Evolutionary conservation across 2,888 invertebrate genomes (phyloP).

Genomic region (Linnaemya vulpina): DNA sequence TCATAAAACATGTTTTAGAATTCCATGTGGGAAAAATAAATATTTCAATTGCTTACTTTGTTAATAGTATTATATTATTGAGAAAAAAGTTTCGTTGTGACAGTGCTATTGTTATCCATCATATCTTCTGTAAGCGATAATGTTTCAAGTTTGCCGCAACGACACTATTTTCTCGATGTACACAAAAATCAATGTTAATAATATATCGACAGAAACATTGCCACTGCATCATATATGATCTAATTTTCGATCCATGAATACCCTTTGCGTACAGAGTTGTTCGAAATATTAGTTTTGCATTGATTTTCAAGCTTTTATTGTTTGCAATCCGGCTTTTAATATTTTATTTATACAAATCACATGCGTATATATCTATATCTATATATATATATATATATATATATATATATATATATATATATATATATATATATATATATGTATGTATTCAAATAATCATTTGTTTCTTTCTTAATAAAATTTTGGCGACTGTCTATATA

Average conservation of each 20-base stretch:
- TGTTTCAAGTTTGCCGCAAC: neutral
- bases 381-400: too few species aligned
- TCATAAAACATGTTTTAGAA: slow-evolving; percentile 45
- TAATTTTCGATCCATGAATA: neutral
- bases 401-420: too few species aligned
- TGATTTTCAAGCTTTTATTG: slow-evolving; percentile 61
- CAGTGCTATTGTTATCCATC: neutral
- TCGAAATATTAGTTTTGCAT: slow-evolving; percentile 36
- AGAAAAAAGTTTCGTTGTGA: slow-evolving; percentile 9
- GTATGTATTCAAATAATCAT: slow-evolving; percentile 67
- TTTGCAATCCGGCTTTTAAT: too few species aligned
- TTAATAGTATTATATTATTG: slow-evolving; percentile 24
- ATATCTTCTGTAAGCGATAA: neutral
- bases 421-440: neutral
- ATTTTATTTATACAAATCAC: too few species aligned
- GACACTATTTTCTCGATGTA: slow-evolving; percentile 3
- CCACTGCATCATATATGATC: neutral
- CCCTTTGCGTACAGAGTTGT: neutral
- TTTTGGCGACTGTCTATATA: slow-evolving; percentile 49
- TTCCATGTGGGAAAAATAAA: slow-evolving; percentile 68
- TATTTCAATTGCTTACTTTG: slow-evolving; percentile 60
- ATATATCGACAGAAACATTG: slow-evolving; percentile 3
- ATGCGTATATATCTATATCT: too few species aligned
- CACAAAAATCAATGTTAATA: slow-evolving; percentile 9
- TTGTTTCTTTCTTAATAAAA: slow-evolving; percentile 34